A percentile compares a stretch with the other conserved stretches of the same genome.
These are phyloP conservation scores for Pachliopta kotzebuea DNA, from an alignment of 2,888 invertebrate genomes.

Conservation along the genomic window DNA sequence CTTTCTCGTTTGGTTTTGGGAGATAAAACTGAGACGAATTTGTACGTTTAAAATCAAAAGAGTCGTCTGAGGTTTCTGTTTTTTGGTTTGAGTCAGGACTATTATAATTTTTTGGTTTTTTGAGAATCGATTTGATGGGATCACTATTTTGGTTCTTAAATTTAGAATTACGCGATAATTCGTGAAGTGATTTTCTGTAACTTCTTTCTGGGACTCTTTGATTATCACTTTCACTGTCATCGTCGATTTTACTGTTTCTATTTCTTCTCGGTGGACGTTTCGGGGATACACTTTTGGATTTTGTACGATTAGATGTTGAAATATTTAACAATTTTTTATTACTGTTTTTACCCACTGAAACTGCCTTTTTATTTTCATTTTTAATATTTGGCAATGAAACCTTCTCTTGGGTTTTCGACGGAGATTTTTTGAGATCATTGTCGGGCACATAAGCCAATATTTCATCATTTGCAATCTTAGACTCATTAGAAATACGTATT, in stretches of 20 bases:
- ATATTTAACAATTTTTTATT: slow-evolving; percentile 58
- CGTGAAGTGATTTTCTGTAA: slow-evolving; percentile 50
- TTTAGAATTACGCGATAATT: slow-evolving; percentile 51
- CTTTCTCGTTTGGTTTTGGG: slow-evolving; percentile 76
- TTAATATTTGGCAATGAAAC: slow-evolving; percentile 69
- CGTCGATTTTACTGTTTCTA: slow-evolving; percentile 72
- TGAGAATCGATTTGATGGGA: slow-evolving; percentile 81
- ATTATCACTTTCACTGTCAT: slow-evolving; percentile 76
- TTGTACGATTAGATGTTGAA: slow-evolving; percentile 58
- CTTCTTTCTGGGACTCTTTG: slow-evolving; percentile 61
- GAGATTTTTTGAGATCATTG: slow-evolving; percentile 72
- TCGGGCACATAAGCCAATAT: slow-evolving; percentile 70
- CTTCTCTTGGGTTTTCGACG: slow-evolving; percentile 57
- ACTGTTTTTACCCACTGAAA: slow-evolving; percentile 57
- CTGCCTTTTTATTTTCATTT: slow-evolving; percentile 62
- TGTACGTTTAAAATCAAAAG: slow-evolving; percentile 54
- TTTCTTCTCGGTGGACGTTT: slow-evolving; percentile 82
- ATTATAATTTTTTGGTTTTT: slow-evolving; percentile 76
- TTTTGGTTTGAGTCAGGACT: slow-evolving; percentile 47
- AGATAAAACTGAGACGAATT: slow-evolving; percentile 82
- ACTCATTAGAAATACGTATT: slow-evolving; percentile 82
- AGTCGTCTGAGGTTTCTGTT: slow-evolving; percentile 54
- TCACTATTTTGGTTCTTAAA: slow-evolving; percentile 60
- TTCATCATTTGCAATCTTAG: slow-evolving; percentile 62
- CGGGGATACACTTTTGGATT: slow-evolving; percentile 79